Conservation (phyloP, 2,113 vertebrate genomes). For the Spheniscus mendiculus region DNA sequence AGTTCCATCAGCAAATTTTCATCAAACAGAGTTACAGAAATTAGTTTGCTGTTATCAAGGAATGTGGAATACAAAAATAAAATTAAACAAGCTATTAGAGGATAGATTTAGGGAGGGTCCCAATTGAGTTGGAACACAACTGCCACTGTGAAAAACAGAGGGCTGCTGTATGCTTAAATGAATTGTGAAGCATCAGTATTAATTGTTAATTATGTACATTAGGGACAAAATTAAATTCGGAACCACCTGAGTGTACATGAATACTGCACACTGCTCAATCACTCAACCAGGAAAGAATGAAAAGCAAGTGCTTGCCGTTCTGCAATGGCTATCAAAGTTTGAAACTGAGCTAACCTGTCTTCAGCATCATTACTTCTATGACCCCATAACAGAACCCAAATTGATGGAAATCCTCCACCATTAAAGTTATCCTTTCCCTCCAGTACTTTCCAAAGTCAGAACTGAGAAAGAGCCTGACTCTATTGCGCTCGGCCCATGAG, state of each 20-base stretch:
- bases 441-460: neutral
- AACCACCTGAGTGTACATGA: slow-evolving; percentile 30
- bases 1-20: slow-evolving; percentile 82
- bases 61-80: slow-evolving; percentile 77
- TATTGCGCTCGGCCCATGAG: neutral
- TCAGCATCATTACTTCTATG: neutral
- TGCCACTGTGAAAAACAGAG: slow-evolving; percentile 50
- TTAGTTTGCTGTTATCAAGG: slow-evolving; percentile 80
- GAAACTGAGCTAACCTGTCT: neutral
- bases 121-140: slow-evolving; percentile 61
- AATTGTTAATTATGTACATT: slow-evolving; percentile 53
- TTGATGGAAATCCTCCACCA: neutral
- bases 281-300: neutral
- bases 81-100: slow-evolving; percentile 73
- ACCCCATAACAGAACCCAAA: neutral
- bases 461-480: neutral
- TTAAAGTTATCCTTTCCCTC: neutral
- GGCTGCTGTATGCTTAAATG: slow-evolving; percentile 41
- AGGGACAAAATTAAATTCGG: slow-evolving; percentile 26
- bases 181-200: slow-evolving; percentile 48
- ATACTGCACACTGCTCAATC: neutral
- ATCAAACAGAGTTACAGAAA: slow-evolving; percentile 79
- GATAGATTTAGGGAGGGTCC: slow-evolving; percentile 65
- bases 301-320: neutral
- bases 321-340: neutral